Conservation (phyloP, 2,888 invertebrate genomes). For the Nephrocerus scutellatus region DNA sequence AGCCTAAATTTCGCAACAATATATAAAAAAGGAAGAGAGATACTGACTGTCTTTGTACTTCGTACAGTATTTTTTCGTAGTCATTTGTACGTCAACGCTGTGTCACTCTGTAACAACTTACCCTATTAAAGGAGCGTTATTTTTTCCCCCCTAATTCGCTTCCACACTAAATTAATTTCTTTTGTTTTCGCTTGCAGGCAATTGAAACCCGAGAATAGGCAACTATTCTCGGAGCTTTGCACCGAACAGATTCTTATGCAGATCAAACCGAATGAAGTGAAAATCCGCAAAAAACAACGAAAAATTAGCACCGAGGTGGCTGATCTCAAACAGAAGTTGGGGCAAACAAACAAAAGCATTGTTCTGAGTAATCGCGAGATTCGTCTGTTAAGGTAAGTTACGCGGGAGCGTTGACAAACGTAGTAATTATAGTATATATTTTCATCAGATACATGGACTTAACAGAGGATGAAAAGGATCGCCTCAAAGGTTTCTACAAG, state of each 20-base stretch:
- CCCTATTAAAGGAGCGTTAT: too few species aligned
- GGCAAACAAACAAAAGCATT: slow-evolving; percentile 75
- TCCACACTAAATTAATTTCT: too few species aligned
- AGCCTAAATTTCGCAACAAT: too few species aligned
- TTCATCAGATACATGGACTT: slow-evolving; percentile 70
- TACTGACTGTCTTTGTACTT: too few species aligned
- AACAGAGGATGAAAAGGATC: slow-evolving; percentile 87
- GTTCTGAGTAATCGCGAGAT: slow-evolving; percentile 89
- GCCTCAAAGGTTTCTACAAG: slow-evolving; percentile 82
- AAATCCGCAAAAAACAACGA: slow-evolving; percentile 77
- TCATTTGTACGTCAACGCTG: too few species aligned
- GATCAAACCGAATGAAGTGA: slow-evolving; percentile 78
- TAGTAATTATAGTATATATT: slow-evolving; percentile 2
- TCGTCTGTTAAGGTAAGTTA: slow-evolving; percentile 61
- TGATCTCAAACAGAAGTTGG: slow-evolving; percentile 75
- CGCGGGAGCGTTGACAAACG: background rate
- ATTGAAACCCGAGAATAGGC: slow-evolving; percentile 64
- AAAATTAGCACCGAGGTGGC: slow-evolving; percentile 86
- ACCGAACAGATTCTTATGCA: slow-evolving; percentile 81
- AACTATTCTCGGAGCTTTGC: slow-evolving; percentile 73
- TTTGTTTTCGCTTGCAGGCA: too few species aligned
- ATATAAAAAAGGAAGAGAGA: too few species aligned
- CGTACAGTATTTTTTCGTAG: too few species aligned
- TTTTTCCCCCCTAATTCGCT: too few species aligned
- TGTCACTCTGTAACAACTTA: too few species aligned